Evolutionary conservation across 2,888 invertebrate genomes (phyloP), one percentile per base, ranked within the genome.

Genomic region (Drosophila gaucha): DNA sequence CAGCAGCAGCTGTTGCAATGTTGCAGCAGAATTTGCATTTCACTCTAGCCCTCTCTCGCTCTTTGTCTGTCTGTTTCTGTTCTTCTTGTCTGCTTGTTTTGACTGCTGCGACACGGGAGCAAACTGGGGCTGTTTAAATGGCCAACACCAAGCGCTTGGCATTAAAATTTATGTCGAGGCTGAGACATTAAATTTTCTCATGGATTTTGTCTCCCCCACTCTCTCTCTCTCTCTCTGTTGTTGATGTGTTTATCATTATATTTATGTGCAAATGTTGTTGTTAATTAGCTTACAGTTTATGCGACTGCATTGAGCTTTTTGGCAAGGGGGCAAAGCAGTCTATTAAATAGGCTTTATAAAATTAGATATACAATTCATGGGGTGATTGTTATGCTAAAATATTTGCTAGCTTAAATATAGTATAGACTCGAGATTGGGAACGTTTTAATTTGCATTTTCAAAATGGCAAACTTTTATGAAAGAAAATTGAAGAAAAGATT

Each of bases 101-200:
- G 78, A 83, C 80, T 80, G 56, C 50, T 50, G 56, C 30, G 30
- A 46, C 58, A 33, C 58, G 64, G 52, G 41, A 49, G 47, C 39
- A 36, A 74, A 50, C 31, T 41, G 50, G 51, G n/a, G 16, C 38
- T 36, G 20, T 10, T 30, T 18, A 43, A 35, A 41, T 41, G 51
- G 60, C 33, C 50, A 55, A 30, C 44, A 44, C 30, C 38, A 14
- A 20, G 18, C 35, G 46, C 57, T 64, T 55, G 57, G 33, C 57
- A 78, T 70, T 86, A 75, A 79, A 82, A 74, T 86, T 76, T 71
- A 86, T 86, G 79, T 55, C 67, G 47, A 46, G 57, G 31, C 56
- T 51, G 51, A 59, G 38, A 74, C 62, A 77, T 74, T 74, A 62
- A 76, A 76, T 76, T 76, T 70, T 56, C 54, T 59, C 60, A 76